A percentile compares a stretch with the other conserved stretches of the same genome.
These are phyloP conservation scores for Sweltsa coloradensis DNA, from an alignment of 1,140 invertebrate genomes.

Conservation along the genomic window DNA sequence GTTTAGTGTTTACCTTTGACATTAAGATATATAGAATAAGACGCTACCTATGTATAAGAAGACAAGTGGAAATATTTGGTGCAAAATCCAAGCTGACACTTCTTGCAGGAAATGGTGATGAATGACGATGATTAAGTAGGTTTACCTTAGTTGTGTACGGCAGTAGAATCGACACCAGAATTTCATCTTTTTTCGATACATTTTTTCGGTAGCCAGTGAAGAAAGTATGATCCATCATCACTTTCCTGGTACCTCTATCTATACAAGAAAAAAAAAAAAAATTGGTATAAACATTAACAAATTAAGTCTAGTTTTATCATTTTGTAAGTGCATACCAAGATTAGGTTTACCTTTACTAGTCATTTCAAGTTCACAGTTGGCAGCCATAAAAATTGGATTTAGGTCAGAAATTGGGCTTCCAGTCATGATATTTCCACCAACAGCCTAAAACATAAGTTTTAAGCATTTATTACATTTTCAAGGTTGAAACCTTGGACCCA, in stretches of 20 bases:
- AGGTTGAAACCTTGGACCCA: too few relatives aligned
- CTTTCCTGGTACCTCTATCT: conserved; percentile 36
- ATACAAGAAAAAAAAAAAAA: not conserved
- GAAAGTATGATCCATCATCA: conserved; percentile 71
- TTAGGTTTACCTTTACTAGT: conserved; percentile 38
- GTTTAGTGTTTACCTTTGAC: too few relatives aligned
- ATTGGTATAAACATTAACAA: conserved; percentile 26
- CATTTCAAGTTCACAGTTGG: conserved; percentile 40
- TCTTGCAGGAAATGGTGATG: too few relatives aligned
- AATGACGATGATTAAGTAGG: too few relatives aligned
- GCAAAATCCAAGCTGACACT: too few relatives aligned
- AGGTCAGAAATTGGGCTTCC: conserved; percentile 93
- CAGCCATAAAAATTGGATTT: conserved; percentile 83
- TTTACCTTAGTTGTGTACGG: conserved; percentile 40
- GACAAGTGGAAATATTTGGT: too few relatives aligned
- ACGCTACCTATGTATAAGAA: too few relatives aligned
- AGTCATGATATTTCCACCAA: conserved; percentile 90
- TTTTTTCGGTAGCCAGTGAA: conserved; percentile 81
- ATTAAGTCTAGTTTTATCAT: too few relatives aligned
- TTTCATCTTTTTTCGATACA: conserved; percentile 58
- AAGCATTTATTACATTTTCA: too few relatives aligned
- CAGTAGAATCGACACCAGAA: conserved; percentile 61
- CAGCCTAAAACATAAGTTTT: conserved; percentile 34
- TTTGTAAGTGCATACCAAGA: too few relatives aligned
- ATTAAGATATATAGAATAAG: too few relatives aligned